Base-by-base conservation (phyloP, 2,797 vertebrate genomes). In the Argya squamiceps region DNA sequence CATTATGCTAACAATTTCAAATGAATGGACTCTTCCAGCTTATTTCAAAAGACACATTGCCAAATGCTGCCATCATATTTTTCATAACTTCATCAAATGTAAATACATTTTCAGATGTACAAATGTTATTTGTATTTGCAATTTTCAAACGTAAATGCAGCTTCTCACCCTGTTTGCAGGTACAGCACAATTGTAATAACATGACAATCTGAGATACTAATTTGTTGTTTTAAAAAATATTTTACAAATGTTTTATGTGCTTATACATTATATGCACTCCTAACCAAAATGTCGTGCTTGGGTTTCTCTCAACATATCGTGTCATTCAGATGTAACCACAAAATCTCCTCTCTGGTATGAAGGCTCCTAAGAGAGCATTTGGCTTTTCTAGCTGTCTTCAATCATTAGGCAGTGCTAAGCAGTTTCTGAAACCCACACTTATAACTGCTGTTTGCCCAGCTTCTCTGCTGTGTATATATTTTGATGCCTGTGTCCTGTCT, bases 1-100 rank as follows among this genome's bases (percentile, higher is more conserved):
- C 36, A 58, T 80, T 91, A 74, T 55, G 50, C 56, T 81, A 76
- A 59, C 88, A 77, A 92, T 50, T 89, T 92, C 68, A 82, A 55
- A 84, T 92, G 93, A 81, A 94, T 77, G 47, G 50, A 60, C 89
- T 63, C 34, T 86, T 92, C 32, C 46, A 65, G 18, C 22, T 88
- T 89, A 71, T 91, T 75, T 96, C 80, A 93, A 80, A 91, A 91
- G 84, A 75, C 22, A 37, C 39, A 58, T 71, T 88, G 56, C 32
- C 65, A 80, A 53, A 27, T 39, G 26, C 47, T 52, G 52, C 39
- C 62, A 58, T 78, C 2, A 1, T 67, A 23, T 78, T 49, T 86
- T 88, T 76, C 10, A 14, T 74, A 70, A 41, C 39, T 70, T 95
- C 81, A 81, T 81, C 44, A 71, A 76, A 65, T 55, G 30, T 50